These are phyloP conservation scores for Eunapius fragilis DNA, from an alignment of 37 sponge, comb jelly and placozoan genomes.

Conservation along the genomic window DNA sequence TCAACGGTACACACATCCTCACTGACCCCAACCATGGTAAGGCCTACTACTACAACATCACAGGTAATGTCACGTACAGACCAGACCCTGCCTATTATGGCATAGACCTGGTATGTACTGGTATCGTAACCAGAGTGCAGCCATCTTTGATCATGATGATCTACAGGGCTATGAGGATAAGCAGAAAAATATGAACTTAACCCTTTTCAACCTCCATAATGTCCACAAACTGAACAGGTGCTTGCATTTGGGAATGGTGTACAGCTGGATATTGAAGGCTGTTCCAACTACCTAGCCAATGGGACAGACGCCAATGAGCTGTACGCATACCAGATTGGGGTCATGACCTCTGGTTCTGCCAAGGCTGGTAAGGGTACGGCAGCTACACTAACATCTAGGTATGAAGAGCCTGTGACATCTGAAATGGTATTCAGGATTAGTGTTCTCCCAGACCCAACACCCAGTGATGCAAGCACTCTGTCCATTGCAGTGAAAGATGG, in stretches of 20 bases:
- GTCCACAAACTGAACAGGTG: constrained; percentile 26
- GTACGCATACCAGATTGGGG: constrained; percentile 36
- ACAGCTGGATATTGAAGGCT: constrained; percentile 56
- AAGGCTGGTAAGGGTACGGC: background rate
- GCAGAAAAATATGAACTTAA: constrained; percentile 40
- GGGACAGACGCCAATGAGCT: constrained; percentile 60
- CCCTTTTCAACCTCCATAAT: constrained; percentile 36
- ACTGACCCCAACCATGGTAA: constrained; percentile 62
- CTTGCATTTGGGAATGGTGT: constrained; percentile 39
- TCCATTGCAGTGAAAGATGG: background rate
- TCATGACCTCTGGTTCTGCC: background rate
- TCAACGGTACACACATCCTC: constrained; percentile 25
- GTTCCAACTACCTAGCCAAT: constrained; percentile 74
- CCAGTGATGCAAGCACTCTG: constrained; percentile 18
- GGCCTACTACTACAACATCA: constrained; percentile 59
- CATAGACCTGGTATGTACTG: constrained; percentile 44
- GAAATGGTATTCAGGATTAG: constrained; percentile 49
- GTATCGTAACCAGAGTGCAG: constrained; percentile 35
- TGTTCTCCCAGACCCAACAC: background rate
- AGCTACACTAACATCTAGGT: background rate
- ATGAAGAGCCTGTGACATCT: constrained; percentile 49
- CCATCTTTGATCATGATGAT: constrained; percentile 83
- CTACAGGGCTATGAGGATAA: constrained; percentile 38
- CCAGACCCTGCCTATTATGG: constrained; percentile 62
- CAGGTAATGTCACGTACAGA: constrained; percentile 71